Base-by-base conservation (phyloP, 2,797 vertebrate species). In the Sebastes kiyomatsui region DNA sequence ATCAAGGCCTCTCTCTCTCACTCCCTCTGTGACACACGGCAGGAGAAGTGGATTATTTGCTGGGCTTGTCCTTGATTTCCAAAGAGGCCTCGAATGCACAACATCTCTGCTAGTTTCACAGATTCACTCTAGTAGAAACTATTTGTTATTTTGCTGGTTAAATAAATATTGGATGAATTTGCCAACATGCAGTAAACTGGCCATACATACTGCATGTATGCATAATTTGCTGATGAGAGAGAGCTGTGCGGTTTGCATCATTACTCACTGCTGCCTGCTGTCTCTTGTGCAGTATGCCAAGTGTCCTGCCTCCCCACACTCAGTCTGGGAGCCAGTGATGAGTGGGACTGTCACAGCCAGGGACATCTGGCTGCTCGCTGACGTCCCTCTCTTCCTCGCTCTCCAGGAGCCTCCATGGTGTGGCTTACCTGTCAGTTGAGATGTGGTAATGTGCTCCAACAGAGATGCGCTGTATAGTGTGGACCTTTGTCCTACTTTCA, bases 241-340 rank as follows among this genome's bases (percentile, higher is more conserved):
- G 90, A 91, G 89, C 92, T 89, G 91, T 90, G 91, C 77, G 86
- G 92, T 92, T 90, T 92, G 94, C 93, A 91, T 94, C 94, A 94
- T 95, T 95, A 94, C 93, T 94, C 94, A 94, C 87, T 92, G 92
- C 90, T 90, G 93, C 94, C 94, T 94, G 93, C 94, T 94, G 94
- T 94, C 94, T 92, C 89, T 83, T 82, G 83, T 90, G 91, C 92
- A 86, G 91, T 90, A 92, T 93, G 94, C 94, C 94, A 94, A 94
- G 94, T 94, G 94, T 94, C 93, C 93, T 94, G 92, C 91, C 93
- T 94, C 93, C 90, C 93, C 90, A 92, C 91, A 91, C 93, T 94
- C 93, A 93, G 93, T 92, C 91, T 94, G 92, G 90, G 87, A 92
- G 93, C 88, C 90, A 92, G 93, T 95, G 94, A 95, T 95, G 94